Evolutionary conservation across 2,888 invertebrate genomes (phyloP).

Genomic region (Nephrotoma flavescens): DNA sequence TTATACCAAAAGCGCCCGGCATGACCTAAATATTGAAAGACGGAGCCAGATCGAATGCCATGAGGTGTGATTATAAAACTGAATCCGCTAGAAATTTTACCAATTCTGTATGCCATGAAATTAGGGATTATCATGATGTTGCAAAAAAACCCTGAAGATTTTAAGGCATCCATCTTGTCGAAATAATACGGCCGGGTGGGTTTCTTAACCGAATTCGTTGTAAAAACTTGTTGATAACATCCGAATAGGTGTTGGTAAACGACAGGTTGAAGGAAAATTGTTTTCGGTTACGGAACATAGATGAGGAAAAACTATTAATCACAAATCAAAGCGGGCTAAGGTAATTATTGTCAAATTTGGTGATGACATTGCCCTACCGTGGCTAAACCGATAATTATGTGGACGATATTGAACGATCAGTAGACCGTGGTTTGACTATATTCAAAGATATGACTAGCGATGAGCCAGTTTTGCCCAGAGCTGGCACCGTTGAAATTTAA

Average conservation of each 20-base stretch:
- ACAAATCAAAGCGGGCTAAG: slow-evolving; percentile 76
- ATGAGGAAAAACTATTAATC: too few relatives aligned
- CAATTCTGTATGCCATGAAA: slow-evolving; percentile 63
- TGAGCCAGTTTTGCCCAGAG: slow-evolving; percentile 75
- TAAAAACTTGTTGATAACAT: too few relatives aligned
- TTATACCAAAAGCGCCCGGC: slow-evolving; percentile 92
- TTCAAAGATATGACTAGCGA: slow-evolving; percentile 82
- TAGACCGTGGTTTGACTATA: slow-evolving; percentile 98
- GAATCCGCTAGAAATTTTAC: slow-evolving; percentile 92
- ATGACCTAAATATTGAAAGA: slow-evolving; percentile 93
- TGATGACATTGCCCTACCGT: slow-evolving; percentile 93
- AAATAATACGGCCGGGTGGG: too few relatives aligned
- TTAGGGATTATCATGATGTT: slow-evolving; percentile 42
- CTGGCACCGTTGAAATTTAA: slow-evolving; percentile 91
- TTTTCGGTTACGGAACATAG: too few relatives aligned
- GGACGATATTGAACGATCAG: slow-evolving; percentile 96
- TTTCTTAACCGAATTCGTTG: slow-evolving; percentile 66
- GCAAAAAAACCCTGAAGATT: too few relatives aligned
- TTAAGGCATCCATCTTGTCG: too few relatives aligned
- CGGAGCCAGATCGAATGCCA: slow-evolving; percentile 73
- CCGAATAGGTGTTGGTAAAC: slow-evolving; percentile 90
- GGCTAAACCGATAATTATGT: slow-evolving; percentile 96
- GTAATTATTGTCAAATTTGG: slow-evolving; percentile 96
- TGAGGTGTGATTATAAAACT: slow-evolving; percentile 88
- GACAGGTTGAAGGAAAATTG: slow-evolving; percentile 86